Evolutionary conservation across 37 sponge, comb jelly and placozoan genomes (phyloP).

Genomic region (Petrosia ficiformis): DNA sequence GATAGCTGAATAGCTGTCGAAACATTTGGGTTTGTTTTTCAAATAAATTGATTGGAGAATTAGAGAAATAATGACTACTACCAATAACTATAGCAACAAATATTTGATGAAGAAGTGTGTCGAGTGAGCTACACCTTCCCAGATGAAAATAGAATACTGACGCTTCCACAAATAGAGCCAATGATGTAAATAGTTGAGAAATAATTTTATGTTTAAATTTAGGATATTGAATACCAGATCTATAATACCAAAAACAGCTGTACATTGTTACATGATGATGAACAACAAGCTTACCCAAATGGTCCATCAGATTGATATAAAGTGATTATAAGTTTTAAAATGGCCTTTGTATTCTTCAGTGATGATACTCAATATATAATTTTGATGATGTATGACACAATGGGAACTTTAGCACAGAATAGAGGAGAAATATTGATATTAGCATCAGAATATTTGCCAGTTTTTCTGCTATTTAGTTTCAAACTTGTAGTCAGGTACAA

Average conservation of each 20-base stretch:
- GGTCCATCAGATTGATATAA: conserved; percentile 1
- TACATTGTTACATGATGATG: conserved; percentile 73
- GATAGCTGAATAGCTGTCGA: too few relatives aligned
- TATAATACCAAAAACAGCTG: conserved; percentile 47
- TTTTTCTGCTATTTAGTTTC: too few relatives aligned
- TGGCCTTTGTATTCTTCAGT: conserved; percentile 26
- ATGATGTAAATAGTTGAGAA: conserved; percentile 24
- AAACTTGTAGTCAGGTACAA: too few relatives aligned
- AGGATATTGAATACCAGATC: conserved; percentile 27
- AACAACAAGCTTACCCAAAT: conserved; percentile 11
- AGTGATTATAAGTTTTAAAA: too few relatives aligned
- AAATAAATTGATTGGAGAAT: too few relatives aligned
- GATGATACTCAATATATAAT: conserved; percentile 40
- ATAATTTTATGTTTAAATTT: conserved; percentile 26
- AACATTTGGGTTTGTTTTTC: too few relatives aligned
- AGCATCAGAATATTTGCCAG: too few relatives aligned
- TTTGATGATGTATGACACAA: conserved; percentile 48
- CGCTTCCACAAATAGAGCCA: conserved; percentile 50
- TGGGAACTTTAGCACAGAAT: conserved; percentile 24
- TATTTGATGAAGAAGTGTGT: conserved; percentile 13
- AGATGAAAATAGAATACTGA: conserved; percentile 51
- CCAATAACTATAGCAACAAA: conserved; percentile 10
- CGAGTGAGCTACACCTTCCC: conserved; percentile 1
- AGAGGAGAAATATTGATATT: conserved; percentile 41
- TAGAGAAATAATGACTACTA: too few relatives aligned